Evolutionary conservation across 2,797 vertebrate genomes (phyloP).

Genomic region (Phrynocephalus guinanensis): DNA sequence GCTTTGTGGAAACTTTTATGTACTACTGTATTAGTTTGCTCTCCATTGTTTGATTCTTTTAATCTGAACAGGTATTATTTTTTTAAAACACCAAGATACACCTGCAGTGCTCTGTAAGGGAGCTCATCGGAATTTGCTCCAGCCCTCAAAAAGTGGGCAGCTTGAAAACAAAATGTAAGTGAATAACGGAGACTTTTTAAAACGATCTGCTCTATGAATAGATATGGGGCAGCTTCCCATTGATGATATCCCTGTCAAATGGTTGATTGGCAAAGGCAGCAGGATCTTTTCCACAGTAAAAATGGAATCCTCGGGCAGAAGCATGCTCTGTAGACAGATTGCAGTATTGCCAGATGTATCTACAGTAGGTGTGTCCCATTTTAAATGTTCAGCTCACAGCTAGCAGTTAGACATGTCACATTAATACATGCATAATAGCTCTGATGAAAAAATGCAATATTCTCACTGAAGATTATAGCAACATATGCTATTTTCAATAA

Average conservation of each 20-base stretch:
- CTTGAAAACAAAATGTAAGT: background rate
- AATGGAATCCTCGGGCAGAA: conserved; percentile 49
- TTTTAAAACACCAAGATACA: background rate
- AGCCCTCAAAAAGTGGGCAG: background rate
- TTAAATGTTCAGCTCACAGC: conserved; percentile 70
- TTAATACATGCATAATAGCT: conserved; percentile 66
- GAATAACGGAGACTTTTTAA: background rate
- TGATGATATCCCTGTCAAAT: conserved; percentile 37
- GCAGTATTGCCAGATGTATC: conserved; percentile 47
- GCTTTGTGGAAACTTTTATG: background rate
- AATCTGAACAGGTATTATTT: background rate
- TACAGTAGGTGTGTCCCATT: conserved; percentile 50
- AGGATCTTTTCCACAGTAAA: background rate
- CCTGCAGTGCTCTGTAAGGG: background rate
- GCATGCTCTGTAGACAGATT: conserved; percentile 49
- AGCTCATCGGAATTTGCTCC: background rate
- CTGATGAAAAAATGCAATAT: conserved; percentile 65
- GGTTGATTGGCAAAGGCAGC: conserved; percentile 31
- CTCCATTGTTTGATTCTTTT: background rate
- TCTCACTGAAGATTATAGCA: conserved; percentile 66
- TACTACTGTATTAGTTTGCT: background rate
- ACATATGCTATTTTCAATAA: conserved; percentile 62
- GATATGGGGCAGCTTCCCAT: background rate
- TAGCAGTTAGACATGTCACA: conserved; percentile 70
- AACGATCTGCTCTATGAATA: conserved; percentile 43